Evolutionary conservation across 1,140 invertebrate species (phyloP).

Genomic region (Polypedilum pembai): DNA sequence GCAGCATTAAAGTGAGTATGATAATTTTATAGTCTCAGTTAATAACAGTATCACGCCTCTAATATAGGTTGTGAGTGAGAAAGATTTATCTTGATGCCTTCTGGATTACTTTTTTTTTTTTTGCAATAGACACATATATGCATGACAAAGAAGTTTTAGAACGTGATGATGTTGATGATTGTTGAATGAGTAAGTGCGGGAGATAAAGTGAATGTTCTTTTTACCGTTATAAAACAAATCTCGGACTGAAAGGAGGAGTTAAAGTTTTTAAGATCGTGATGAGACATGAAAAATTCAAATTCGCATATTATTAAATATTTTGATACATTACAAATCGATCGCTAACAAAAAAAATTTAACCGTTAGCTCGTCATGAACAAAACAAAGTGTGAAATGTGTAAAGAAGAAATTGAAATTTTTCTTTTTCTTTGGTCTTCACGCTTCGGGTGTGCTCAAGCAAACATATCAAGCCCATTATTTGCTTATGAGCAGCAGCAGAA

Average conservation of each 20-base stretch:
- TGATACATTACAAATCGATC: not conserved
- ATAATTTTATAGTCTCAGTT: constrained; percentile 6
- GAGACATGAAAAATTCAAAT: not conserved
- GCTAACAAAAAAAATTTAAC: not conserved
- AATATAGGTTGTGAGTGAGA: not conserved
- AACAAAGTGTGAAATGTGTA: not conserved
- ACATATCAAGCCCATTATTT: not conserved
- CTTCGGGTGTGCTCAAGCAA: not conserved
- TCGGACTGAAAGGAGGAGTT: not conserved
- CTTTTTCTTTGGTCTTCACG: too few species aligned
- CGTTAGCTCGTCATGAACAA: not conserved
- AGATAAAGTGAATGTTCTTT: constrained; percentile 17
- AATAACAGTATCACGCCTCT: constrained; percentile 16
- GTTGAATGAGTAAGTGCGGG: not conserved
- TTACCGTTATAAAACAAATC: constrained; percentile 2
- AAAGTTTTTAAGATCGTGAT: not conserved
- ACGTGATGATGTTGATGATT: constrained; percentile 17
- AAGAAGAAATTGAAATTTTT: not conserved
- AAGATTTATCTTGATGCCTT: not conserved
- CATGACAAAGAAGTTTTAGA: not conserved
- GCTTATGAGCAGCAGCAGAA: not conserved
- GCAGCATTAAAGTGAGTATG: constrained; percentile 3
- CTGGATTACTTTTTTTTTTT: not conserved
- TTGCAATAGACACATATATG: not conserved
- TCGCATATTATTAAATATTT: not conserved